These are phyloP conservation scores for Cydia pomonella DNA, from an alignment of 1,140 invertebrate genomes.

Conservation along the genomic window DNA sequence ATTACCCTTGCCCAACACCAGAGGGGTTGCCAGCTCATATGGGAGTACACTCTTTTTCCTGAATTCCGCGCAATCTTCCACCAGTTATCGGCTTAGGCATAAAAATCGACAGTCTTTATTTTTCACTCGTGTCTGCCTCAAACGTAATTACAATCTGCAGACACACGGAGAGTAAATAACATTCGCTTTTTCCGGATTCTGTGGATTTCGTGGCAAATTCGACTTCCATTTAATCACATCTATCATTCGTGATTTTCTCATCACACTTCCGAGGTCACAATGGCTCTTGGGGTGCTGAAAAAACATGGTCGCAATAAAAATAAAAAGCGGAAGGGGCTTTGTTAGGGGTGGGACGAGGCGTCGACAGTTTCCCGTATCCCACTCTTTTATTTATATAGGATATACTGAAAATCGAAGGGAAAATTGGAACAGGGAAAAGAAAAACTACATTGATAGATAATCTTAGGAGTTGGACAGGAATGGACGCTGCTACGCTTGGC, in stretches of 20 bases:
- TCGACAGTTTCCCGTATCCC: not conserved
- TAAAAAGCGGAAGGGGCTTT: slow-evolving; percentile 21
- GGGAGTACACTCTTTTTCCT: no score
- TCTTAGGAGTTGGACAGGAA: no score
- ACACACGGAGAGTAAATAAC: not conserved
- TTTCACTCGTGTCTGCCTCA: not conserved
- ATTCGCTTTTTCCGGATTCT: not conserved
- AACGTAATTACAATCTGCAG: slow-evolving; percentile 9
- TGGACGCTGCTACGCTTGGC: no score
- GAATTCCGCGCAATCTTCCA: no score
- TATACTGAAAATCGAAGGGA: no score
- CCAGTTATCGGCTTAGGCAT: no score
- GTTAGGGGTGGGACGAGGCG: not conserved
- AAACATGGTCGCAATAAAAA: slow-evolving; percentile 32
- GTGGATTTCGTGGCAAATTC: slow-evolving; percentile 1
- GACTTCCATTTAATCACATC: slow-evolving; percentile 30
- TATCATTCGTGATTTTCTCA: slow-evolving; percentile 24
- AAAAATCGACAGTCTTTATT: not conserved
- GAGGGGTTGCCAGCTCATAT: no score
- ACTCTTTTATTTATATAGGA: no score
- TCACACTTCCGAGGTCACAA: slow-evolving; percentile 32
- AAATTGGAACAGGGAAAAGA: no score
- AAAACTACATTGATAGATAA: no score
- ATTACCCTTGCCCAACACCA: no score
- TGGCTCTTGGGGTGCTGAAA: slow-evolving; percentile 21